A percentile compares a stretch with the other conserved stretches of the same genome.
These are phyloP conservation scores for Caenorhabditis becei DNA, from an alignment of 2,888 invertebrate genomes.

Conservation along the genomic window DNA sequence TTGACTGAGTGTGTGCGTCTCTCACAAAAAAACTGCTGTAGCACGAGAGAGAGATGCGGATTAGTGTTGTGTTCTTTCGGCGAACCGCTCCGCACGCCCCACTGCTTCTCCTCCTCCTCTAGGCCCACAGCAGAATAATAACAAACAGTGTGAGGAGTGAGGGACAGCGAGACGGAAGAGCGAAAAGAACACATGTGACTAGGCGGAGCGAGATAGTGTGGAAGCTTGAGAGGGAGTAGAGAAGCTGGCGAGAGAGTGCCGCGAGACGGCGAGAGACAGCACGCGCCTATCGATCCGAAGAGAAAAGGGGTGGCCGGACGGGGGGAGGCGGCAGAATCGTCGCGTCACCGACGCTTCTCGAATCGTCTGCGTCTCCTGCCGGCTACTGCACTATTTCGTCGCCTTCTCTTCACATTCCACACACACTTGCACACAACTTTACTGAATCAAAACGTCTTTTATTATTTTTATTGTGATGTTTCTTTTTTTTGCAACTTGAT, in stretches of 20 bases:
- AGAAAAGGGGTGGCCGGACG: slow-evolving; percentile 9
- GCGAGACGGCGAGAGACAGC: slow-evolving; percentile 39
- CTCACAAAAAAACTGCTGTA: slow-evolving; percentile 41
- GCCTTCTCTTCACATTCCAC: slow-evolving; percentile 17
- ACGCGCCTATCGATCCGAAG: slow-evolving; percentile 54
- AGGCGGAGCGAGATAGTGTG: slow-evolving; percentile 9
- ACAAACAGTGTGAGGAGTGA: slow-evolving; percentile 52
- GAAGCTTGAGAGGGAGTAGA: slow-evolving; percentile 3
- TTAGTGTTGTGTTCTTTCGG: slow-evolving; percentile 55
- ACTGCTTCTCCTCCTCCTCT: background rate
- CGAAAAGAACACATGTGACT: slow-evolving; percentile 51
- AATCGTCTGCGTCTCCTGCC: slow-evolving; percentile 45
- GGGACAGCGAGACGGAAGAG: slow-evolving; percentile 17
- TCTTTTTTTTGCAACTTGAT: background rate
- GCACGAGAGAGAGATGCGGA: slow-evolving; percentile 39
- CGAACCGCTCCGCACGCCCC: slow-evolving; percentile 28
- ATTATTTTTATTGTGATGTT: slow-evolving; percentile 9
- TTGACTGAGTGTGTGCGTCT: slow-evolving; percentile 24
- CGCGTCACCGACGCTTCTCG: slow-evolving; percentile 45
- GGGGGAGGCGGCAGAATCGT: slow-evolving; percentile 23
- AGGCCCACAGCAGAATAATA: slow-evolving; percentile 39
- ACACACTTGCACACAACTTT: background rate
- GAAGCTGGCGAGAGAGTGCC: slow-evolving; percentile 33
- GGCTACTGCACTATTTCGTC: slow-evolving; percentile 14
- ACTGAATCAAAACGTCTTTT: slow-evolving; percentile 3